These are phyloP conservation scores for Lapara coniferarum DNA, from an alignment of 2,888 invertebrate species.

Conservation along the genomic window DNA sequence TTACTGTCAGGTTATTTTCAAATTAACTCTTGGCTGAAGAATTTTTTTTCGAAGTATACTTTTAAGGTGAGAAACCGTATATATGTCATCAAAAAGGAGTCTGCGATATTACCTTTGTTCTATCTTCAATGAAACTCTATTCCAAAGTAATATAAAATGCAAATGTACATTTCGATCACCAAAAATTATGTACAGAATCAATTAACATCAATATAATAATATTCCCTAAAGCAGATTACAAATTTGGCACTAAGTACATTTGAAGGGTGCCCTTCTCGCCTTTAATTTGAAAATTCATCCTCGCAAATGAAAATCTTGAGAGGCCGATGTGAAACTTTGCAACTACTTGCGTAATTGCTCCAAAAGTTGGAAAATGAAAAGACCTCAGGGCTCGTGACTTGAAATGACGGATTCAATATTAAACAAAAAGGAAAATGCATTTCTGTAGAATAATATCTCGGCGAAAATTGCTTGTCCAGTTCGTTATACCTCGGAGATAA, in stretches of 20 bases:
- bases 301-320: slow-evolving; percentile 63
- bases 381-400: slow-evolving; percentile 55
- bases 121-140: no score
- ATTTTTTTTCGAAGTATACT: no score
- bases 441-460: slow-evolving; percentile 30
- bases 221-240: slow-evolving; percentile 1
- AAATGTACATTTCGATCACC: no score
- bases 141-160: no score
- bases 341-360: slow-evolving; percentile 77
- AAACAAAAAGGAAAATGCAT: slow-evolving; percentile 46
- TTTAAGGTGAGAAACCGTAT: no score
- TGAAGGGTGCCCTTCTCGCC: slow-evolving; percentile 34
- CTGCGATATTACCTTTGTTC: no score
- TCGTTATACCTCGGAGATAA: neutral
- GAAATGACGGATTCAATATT: slow-evolving; percentile 59
- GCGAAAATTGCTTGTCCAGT: slow-evolving; percentile 12
- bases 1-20: no score
- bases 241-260: slow-evolving; percentile 8
- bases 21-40: no score
- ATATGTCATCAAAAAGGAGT: no score
- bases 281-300: slow-evolving; percentile 63
- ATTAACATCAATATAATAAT: slow-evolving; percentile 22
- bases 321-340: slow-evolving; percentile 58
- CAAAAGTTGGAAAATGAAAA: slow-evolving; percentile 67
- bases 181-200: no score